Evolutionary conservation across 2,888 invertebrate species (phyloP).

Genomic region (Drosophila paranaensis): DNA sequence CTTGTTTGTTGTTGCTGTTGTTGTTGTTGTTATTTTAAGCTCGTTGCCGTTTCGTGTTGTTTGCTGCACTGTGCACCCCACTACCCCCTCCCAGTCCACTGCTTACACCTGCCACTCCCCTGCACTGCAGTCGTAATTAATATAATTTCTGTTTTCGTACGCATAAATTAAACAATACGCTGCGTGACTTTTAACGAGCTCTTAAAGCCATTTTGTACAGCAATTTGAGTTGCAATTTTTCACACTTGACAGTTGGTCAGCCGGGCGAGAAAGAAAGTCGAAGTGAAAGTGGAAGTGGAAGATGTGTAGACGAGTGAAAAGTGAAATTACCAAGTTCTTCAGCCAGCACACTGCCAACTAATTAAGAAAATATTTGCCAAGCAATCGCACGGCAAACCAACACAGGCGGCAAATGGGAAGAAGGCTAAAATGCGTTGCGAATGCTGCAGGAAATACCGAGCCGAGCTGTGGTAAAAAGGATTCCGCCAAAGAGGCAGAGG

Average conservation of each 20-base stretch:
- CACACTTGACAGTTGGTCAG: conserved; percentile 76
- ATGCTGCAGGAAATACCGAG: conserved; percentile 55
- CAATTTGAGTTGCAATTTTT: conserved; percentile 77
- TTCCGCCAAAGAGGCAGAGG: conserved; percentile 35
- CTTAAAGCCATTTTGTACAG: conserved; percentile 76
- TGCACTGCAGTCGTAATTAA: conserved; percentile 71
- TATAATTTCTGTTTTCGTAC: conserved; percentile 77
- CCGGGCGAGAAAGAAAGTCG: conserved; percentile 1
- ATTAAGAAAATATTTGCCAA: conserved; percentile 76
- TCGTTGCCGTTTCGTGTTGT: conserved; percentile 50
- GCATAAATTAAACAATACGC: conserved; percentile 76
- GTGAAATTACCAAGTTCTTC: conserved; percentile 37
- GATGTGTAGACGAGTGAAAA: conserved; percentile 4
- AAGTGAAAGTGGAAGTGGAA: background rate
- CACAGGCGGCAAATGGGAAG: conserved; percentile 4
- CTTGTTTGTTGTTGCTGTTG: conserved; percentile 20
- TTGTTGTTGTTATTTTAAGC: background rate
- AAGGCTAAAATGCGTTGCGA: conserved; percentile 40
- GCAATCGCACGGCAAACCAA: conserved; percentile 57
- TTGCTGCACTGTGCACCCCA: conserved; percentile 8
- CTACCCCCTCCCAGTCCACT: background rate
- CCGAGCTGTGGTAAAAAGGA: conserved; percentile 29
- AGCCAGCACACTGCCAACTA: conserved; percentile 59
- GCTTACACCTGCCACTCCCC: background rate
- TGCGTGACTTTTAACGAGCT: conserved; percentile 79